Evolutionary conservation across 2,888 invertebrate species (phyloP), one percentile per base, ranked within the genome.

Genomic region (Cephus nigrinus): DNA sequence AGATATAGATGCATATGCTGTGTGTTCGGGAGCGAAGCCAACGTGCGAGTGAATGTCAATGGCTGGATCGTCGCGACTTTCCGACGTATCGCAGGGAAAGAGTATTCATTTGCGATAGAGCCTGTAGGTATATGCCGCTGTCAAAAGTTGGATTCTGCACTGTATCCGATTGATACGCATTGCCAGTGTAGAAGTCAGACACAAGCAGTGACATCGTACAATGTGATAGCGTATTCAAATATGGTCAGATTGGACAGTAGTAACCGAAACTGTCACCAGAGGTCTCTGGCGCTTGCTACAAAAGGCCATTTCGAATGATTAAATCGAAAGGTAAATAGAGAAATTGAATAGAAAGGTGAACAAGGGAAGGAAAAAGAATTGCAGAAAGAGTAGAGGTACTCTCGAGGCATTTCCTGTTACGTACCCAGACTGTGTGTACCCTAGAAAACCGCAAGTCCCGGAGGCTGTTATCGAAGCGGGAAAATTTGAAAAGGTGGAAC

Each of bases 21-120:
- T 5, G 15, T 1, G 23, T 23, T 40, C 23, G 40, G 15, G 15
- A 40, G 4, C 5, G 40, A 40, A 40, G 40, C 40, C 40, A 40
- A 40, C 23, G 5, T 40, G 15, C 40, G 55, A 55, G 23, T 9
- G 55, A 55, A 55, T 23, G 55, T 23, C 55, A 55, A 55, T 55
- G 55, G 9, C 23, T 55, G 55, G 55, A 55, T 23, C 23, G 1
- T 55, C 55, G 9, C 2, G 55, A 55, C 55, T 23, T 55, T 9
- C 55, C 55, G 23, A 23, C 55, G 23, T 55, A 55, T 23, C 55
- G 23, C 55, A 23, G 23, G 9, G 23, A 55, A 55, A 23, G 55
- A 55, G 55, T 55, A 84, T 82, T 86, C 83, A 81, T 84, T 84
- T 83, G 81, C 78, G 78, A 80, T 79, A 81, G 80, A 77, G 78